Base-by-base conservation (phyloP, 2,113 vertebrate species). In the Paralichthys olivaceus region DNA sequence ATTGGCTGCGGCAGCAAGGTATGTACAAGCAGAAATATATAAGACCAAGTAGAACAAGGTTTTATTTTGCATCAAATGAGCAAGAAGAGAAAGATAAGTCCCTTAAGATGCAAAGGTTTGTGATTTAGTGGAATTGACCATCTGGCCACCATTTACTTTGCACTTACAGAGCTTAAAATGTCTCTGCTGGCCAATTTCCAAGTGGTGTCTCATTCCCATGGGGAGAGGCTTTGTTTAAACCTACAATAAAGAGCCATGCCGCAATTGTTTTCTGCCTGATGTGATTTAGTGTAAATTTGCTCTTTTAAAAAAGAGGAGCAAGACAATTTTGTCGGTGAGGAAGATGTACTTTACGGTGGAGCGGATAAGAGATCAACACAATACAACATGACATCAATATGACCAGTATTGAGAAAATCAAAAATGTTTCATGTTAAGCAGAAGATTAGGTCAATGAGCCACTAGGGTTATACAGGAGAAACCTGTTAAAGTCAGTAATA, bases 221-320 rank as follows among this genome's bases (percentile, higher is more conserved):
- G 58, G 37, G 56, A 75, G 9, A 59, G 26, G 8, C 43, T 83
- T 17, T 71, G 56, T 37, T 70, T 74, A 54, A 69, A 63, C 47
- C 62, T 26, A 19, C n/a, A 59, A 60, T 58, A 58, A 63, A 47
- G n/a, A 85, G 60, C 63, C 55, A 37, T 0, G 9, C 69, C 79
- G 75, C 78, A 85, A 55, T 66, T 54, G 70, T 87, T 88, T 85
- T 86, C 84, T 76, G 72, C 63, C 66, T 66, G 53, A 79, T 67
- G 71, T 72, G 75, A 92, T 73, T 90, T 53, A 84, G 70, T 69
- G 51, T 22, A 43, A 19, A 83, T 84, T 84, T 85, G 56, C 80
- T 86, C 67, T 91, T 87, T 80, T 62, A 74, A 79, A 61, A 45
- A 59, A 62, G 73, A 79, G 75, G 73, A 85, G 82, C 75, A 87